Percentiles rank a stretch among this genome's conserved stretches.
phyloP scores from a whole-genome alignment of 1,140 invertebrate species.

The Drusus annulatus region DNA sequence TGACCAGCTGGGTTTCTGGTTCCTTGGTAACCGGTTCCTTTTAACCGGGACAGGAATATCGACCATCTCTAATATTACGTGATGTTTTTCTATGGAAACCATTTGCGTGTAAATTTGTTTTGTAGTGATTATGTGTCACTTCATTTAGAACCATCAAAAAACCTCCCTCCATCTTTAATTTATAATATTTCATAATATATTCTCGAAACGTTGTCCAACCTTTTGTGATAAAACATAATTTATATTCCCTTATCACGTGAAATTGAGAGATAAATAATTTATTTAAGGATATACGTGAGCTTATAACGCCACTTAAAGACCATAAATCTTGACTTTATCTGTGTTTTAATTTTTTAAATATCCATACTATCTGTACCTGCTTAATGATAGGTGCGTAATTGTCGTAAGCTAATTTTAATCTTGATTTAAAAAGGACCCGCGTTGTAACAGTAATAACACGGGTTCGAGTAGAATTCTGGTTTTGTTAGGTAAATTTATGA shows the following conservation, averaged over 20 bases:
- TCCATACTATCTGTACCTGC: slow-evolving; percentile 6
- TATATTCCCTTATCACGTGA: background rate
- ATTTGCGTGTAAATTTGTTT: too few relatives aligned
- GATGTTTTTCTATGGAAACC: too few relatives aligned
- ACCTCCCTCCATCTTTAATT: too few relatives aligned
- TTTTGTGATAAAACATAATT: background rate
- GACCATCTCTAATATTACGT: too few relatives aligned
- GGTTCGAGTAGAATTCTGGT: background rate
- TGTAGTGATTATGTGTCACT: too few relatives aligned
- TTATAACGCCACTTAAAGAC: background rate
- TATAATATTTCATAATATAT: too few relatives aligned
- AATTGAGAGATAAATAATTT: background rate
- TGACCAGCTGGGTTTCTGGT: too few relatives aligned
- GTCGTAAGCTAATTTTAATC: slow-evolving; percentile 32
- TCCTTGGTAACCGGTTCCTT: too few relatives aligned
- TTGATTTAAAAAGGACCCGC: slow-evolving; percentile 19
- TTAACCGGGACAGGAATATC: too few relatives aligned
- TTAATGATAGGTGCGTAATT: slow-evolving; percentile 39
- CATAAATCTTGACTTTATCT: slow-evolving; percentile 30
- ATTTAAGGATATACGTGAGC: background rate
- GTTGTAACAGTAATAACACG: slow-evolving; percentile 12
- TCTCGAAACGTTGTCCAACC: background rate
- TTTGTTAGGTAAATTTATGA: slow-evolving; percentile 33
- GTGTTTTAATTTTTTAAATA: slow-evolving; percentile 26
- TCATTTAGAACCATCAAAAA: too few relatives aligned